Evolutionary conservation across 2,888 invertebrate species (phyloP), one percentile per base, ranked within the genome.

Genomic region (Marasmarcha lunaedactyla): DNA sequence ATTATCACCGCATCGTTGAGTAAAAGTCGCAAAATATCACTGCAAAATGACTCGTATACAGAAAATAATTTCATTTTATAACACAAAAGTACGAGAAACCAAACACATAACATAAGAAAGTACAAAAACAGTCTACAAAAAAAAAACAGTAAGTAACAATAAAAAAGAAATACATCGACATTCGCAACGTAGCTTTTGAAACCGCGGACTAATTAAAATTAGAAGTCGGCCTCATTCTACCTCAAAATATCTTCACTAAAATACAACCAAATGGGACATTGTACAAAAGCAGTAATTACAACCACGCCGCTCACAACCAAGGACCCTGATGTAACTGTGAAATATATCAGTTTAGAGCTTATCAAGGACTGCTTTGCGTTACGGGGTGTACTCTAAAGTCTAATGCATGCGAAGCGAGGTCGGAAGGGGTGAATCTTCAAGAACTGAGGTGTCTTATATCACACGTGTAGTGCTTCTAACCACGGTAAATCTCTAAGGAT

Each of bases 401-500:
- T 30, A 30, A 30, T 30, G 10, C 30, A 30, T 30, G 30, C 11
- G 30, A 11, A 11, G 9, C 9, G 30, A 11, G 30, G 30, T 30
- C 30, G n/a, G 4, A 30, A 30, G 30, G 30, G 30, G 30, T 30
- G 30, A 30, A 30, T 30, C 30, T 30, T 30, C 20, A 30, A 30
- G 30, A 30, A 30, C 36, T 39, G 38, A 15, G 42, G 36, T 47
- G 46, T 46, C 49, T 50, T 47, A 51, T 46, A 43, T 38, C 39
- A 49, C 57, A 54, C 48, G 48, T 51, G 50, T 48, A 51, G 59
- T 46, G 57, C 57, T 58, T 57, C 54, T 43, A 48, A 47, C 48
- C 45, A 37, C 55, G 45, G 20, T 42, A 46, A 42, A 44, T 47
- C 40, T 46, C 37, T 42, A n/a, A n/a, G 30, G 30, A 30, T 30